Percentiles rank a stretch among this genome's conserved stretches.
Evolutionary conservation across 2,113 vertebrate genomes (phyloP).

Genomic region (Chiloscyllium plagiosum): DNA sequence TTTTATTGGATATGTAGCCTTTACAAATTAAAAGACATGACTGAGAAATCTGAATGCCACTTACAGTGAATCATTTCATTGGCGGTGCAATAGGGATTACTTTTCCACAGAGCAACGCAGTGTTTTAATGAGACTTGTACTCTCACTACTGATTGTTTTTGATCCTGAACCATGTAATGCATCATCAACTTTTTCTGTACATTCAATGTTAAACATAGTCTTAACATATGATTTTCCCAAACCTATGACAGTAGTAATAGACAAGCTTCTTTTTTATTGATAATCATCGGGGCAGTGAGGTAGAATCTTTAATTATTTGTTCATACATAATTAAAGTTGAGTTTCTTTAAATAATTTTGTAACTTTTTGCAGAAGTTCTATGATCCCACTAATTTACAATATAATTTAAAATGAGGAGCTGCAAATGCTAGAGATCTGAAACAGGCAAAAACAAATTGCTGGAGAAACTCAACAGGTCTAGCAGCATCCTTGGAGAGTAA

Average conservation of each 20-base stretch:
- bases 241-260: background rate
- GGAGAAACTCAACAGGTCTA: no score
- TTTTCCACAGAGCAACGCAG: background rate
- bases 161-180: background rate
- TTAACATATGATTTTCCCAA: no score
- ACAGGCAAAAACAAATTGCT: no score
- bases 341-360: background rate
- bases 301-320: background rate
- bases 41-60: background rate
- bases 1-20: background rate
- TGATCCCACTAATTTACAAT: background rate
- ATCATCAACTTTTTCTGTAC: background rate
- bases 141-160: background rate
- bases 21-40: background rate
- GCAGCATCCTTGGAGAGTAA: no score
- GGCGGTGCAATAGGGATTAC: background rate
- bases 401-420: background rate
- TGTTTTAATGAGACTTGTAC: background rate
- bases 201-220: background rate
- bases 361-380: background rate
- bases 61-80: background rate
- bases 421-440: no score
- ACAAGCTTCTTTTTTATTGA: background rate
- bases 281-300: background rate
- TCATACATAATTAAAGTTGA: background rate